A percentile compares a stretch with the other conserved stretches of the same genome.
phyloP scores from a whole-genome alignment of 1,140 invertebrate species.

The Pachypeltis micranthus region DNA sequence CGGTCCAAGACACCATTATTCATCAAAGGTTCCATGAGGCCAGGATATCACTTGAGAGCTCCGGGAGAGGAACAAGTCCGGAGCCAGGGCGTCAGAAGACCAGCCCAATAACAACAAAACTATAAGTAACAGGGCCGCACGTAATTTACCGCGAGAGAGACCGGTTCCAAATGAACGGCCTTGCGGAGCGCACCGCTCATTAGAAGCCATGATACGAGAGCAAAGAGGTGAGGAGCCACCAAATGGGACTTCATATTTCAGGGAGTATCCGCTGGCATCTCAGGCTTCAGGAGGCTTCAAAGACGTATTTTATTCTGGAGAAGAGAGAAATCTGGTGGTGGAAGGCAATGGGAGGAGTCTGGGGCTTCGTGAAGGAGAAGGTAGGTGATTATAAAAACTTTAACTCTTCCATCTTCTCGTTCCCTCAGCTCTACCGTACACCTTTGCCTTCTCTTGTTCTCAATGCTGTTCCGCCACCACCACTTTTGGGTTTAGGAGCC shows the following conservation, averaged over 20 bases:
- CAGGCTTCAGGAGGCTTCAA: no score
- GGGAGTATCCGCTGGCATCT: background rate
- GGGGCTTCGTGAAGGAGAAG: background rate
- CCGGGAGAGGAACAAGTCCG: background rate
- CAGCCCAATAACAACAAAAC: background rate
- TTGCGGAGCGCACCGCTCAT: background rate
- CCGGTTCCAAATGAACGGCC: background rate
- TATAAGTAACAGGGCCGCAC: background rate
- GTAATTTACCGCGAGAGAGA: background rate
- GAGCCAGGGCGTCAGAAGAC: no score
- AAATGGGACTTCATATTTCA: background rate
- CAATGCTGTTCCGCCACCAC: background rate
- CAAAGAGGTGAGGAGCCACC: background rate
- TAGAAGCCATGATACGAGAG: background rate
- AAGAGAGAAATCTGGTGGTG: no score
- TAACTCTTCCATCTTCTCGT: background rate
- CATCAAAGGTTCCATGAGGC: background rate
- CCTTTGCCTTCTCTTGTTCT: background rate
- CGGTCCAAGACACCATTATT: background rate
- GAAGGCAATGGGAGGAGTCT: no score
- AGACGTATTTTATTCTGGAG: no score
- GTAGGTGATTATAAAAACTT: background rate
- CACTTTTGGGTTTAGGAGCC: background rate
- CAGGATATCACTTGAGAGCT: background rate
- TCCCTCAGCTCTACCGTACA: no score